Evolutionary conservation across 2,113 vertebrate species (phyloP), one percentile per base, ranked within the genome.

Genomic region (Chionomys nivalis): DNA sequence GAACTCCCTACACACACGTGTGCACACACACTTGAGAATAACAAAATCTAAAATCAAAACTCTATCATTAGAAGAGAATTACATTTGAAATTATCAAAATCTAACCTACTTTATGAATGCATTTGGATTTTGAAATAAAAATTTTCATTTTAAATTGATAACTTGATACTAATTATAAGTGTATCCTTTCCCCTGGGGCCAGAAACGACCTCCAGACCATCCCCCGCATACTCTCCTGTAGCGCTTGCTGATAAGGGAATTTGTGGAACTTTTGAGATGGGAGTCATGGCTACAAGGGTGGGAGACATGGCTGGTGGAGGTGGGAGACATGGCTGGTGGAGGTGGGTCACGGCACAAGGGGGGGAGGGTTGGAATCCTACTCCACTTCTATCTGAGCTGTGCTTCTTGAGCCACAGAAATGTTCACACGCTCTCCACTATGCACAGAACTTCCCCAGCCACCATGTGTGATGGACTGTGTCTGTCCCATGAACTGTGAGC

Each of bases 101-200:
- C 19, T 58, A 89, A 39, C 39, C 47, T 78, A 63, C 28, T 82
- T 81, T 44, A 39, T 76, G 93, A 66, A 77, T 24, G 3, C 31
- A 85, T 91, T 89, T 85, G 42, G 49, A 79, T 76, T 92, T 76
- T 91, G 52, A 85, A 86, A 17, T 58, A 58, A 58, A 58, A 39
- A 16, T 79, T 65, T 87, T 47, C 65, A 76, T 63, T 49, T 70
- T 82, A 86, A 63, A 93, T 14, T 66, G 76, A 33, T 79, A 82
- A 36, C 85, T 31, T 81, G 65, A 28, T 49, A 52, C 68, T 28
- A 47, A 76, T 81, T 17, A 33, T 76, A 72, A 75, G 14, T 28
- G 31, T 16, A 36, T 21, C 61, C 24, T 86, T 77, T 86, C 77
- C 73, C 28, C 44, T 47, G 36, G 49, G 70, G 61, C 19, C 8